These are phyloP conservation scores for Echinops telfairi DNA, from an alignment of 2,113 vertebrate genomes.

Conservation along the genomic window DNA sequence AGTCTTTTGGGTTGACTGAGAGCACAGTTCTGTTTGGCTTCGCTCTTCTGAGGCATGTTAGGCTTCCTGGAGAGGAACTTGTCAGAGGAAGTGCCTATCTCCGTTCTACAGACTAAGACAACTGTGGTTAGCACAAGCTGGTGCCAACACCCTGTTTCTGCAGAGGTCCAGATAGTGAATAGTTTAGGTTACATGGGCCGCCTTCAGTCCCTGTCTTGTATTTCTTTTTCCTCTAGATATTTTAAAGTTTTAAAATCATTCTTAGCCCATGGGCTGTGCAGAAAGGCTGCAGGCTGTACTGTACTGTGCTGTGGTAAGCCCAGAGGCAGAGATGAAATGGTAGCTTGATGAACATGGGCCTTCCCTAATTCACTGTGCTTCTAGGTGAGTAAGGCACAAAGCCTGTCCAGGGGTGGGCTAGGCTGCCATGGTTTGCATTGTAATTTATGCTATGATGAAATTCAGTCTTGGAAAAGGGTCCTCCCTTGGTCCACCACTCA, in stretches of 20 bases:
- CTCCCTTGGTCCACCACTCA: not conserved
- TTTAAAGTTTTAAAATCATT: not conserved
- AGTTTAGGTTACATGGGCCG: not conserved
- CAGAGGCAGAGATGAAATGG: not conserved
- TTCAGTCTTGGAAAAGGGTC: not conserved
- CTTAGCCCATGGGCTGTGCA: not conserved
- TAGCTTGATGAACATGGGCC: not conserved
- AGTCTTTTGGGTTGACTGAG: not conserved
- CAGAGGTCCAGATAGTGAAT: not conserved
- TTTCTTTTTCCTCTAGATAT: not conserved
- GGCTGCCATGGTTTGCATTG: not conserved
- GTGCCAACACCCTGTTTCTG: constrained; percentile 1
- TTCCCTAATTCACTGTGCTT: not conserved
- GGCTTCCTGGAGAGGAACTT: not conserved
- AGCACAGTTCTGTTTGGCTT: not conserved
- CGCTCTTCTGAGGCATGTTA: not conserved
- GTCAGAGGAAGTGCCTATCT: not conserved
- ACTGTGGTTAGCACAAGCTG: not conserved
- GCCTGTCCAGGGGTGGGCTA: not conserved
- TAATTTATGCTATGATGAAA: not conserved
- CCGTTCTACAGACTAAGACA: not conserved
- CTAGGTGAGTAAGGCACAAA: not conserved
- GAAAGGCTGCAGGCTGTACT: not conserved
- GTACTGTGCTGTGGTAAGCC: not conserved
- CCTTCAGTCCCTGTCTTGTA: not conserved